Evolutionary conservation across 2,113 vertebrate species (phyloP).

Genomic region (Gadus macrocephalus): DNA sequence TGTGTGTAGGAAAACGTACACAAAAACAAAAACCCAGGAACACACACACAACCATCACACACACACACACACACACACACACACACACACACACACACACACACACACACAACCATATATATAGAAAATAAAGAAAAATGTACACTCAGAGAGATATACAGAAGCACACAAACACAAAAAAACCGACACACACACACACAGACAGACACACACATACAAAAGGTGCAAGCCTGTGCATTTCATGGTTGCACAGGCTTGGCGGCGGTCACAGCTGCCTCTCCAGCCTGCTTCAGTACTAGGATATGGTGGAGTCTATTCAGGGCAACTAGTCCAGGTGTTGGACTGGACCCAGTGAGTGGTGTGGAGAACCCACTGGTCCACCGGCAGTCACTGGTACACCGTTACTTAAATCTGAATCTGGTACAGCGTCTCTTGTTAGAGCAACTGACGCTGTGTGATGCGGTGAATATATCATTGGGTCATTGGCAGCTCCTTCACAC

Average conservation of each 20-base stretch:
- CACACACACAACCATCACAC: slow-evolving; percentile 4
- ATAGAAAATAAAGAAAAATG: not conserved
- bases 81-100: slow-evolving; percentile 10
- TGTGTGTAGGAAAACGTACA: not conserved
- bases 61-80: slow-evolving; percentile 23
- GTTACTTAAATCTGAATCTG: too few species aligned
- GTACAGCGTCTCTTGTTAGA: too few species aligned
- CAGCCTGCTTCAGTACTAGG: slow-evolving; percentile 16
- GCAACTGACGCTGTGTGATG: too few species aligned
- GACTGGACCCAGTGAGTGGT: too few species aligned
- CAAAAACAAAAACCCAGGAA: slow-evolving; percentile 9
- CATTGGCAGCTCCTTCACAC: too few species aligned
- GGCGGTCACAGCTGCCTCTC: slow-evolving; percentile 16
- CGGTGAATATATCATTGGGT: too few species aligned
- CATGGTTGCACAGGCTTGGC: slow-evolving; percentile 12
- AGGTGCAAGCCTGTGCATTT: slow-evolving; percentile 22
- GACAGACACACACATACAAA: slow-evolving; percentile 38
- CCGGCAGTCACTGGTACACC: too few species aligned
- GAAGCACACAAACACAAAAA: slow-evolving; percentile 4
- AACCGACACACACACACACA: not conserved
- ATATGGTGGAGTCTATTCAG: slow-evolving; percentile 14
- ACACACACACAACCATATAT: slow-evolving; percentile 5
- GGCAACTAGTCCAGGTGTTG: too few species aligned
- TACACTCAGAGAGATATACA: slow-evolving; percentile 16
- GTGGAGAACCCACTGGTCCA: too few species aligned